Percentiles rank a stretch among this genome's conserved stretches.
Evolutionary conservation across 2,797 vertebrate genomes (phyloP).

Genomic region (Falco peregrinus): DNA sequence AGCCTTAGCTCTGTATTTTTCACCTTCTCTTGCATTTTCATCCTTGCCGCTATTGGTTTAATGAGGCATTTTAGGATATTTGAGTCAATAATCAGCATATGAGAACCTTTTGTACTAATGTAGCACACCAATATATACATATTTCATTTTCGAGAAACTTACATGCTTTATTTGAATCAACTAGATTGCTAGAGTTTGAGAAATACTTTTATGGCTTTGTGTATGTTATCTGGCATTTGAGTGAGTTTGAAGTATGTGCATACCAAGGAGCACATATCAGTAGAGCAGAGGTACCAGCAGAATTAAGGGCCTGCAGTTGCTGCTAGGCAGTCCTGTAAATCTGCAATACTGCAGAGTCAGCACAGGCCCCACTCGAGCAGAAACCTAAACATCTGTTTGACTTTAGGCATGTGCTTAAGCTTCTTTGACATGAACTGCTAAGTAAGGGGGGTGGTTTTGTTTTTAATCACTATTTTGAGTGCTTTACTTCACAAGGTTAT

Average conservation of each 20-base stretch:
- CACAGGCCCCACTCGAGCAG: not conserved
- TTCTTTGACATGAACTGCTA: not conserved
- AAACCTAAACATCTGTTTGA: slow-evolving; percentile 57
- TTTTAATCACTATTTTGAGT: not conserved
- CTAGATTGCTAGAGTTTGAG: not conserved
- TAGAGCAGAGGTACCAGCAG: slow-evolving; percentile 10
- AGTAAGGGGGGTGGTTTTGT: not conserved
- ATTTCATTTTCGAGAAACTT: not conserved
- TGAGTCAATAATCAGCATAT: not conserved
- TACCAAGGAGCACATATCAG: not conserved
- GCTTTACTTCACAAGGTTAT: not conserved
- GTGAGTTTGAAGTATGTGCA: not conserved
- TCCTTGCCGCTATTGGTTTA: not conserved
- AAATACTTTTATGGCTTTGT: slow-evolving; percentile 43
- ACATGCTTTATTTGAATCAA: not conserved
- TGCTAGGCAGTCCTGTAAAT: not conserved
- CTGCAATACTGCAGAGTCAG: slow-evolving; percentile 42
- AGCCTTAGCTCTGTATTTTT: not conserved
- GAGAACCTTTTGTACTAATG: not conserved
- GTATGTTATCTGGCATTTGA: not conserved
- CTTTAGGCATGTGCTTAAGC: slow-evolving; percentile 27
- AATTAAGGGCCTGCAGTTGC: not conserved
- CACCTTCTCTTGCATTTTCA: not conserved
- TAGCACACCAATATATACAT: not conserved
- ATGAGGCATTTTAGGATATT: not conserved